Percentiles rank a stretch among this genome's conserved stretches.
phyloP scores from a whole-genome alignment of 2,888 invertebrate genomes.

The Agriotes lineatus region DNA sequence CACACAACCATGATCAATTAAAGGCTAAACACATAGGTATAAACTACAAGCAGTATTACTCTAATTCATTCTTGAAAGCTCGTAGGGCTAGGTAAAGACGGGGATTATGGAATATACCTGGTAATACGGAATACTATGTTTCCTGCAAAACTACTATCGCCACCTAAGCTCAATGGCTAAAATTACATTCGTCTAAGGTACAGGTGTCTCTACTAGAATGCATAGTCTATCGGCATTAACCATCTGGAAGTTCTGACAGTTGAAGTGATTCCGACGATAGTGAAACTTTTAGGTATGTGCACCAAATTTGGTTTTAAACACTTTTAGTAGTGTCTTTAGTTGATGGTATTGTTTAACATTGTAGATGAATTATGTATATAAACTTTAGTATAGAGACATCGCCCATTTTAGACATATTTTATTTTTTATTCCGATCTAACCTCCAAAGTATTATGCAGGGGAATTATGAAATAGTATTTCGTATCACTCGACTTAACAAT shows the following conservation, averaged over 20 bases:
- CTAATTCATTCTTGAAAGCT: no score
- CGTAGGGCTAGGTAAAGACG: background rate
- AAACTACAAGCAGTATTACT: no score
- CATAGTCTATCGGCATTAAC: constrained; percentile 17
- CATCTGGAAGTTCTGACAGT: constrained; percentile 15
- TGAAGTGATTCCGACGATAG: constrained; percentile 18
- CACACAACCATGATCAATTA: no score
- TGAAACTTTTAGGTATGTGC: constrained; percentile 21
- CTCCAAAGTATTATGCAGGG: constrained; percentile 17
- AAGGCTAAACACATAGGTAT: no score
- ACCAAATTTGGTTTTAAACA: constrained; percentile 20
- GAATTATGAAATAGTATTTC: constrained; percentile 31
- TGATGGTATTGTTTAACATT: constrained; percentile 21
- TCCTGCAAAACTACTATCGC: constrained; percentile 21
- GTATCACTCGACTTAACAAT: constrained; percentile 3
- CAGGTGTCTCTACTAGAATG: background rate
- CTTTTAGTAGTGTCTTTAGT: constrained; percentile 14
- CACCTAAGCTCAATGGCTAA: constrained; percentile 19
- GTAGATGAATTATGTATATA: constrained; percentile 25
- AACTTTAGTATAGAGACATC: constrained; percentile 23
- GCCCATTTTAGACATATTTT: constrained; percentile 20
- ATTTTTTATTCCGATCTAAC: constrained; percentile 20
- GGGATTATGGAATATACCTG: constrained; percentile 13
- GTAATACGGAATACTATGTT: constrained; percentile 30
- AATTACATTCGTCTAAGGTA: constrained; percentile 20